These are phyloP conservation scores for Trichosurus vulpecula DNA, from an alignment of 2,797 vertebrate genomes.

Conservation along the genomic window DNA sequence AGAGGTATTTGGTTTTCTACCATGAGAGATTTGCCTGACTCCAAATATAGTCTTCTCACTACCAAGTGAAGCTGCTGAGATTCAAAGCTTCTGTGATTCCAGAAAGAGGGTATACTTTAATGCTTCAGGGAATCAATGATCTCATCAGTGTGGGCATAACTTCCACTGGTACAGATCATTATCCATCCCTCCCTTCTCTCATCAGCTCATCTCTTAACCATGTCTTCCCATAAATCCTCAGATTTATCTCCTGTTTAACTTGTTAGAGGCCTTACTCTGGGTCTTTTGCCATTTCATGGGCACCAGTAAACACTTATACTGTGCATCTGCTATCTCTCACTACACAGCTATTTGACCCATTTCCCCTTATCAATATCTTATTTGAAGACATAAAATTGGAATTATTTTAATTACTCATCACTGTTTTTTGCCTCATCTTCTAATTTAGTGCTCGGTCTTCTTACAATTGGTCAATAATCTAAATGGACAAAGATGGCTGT, in stretches of 20 bases:
- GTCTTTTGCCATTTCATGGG: background rate
- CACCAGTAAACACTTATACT: background rate
- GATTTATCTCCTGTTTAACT: background rate
- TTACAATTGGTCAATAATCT: background rate
- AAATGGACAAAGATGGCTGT: background rate
- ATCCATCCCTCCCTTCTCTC: background rate
- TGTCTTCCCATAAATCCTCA: background rate
- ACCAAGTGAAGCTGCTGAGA: background rate
- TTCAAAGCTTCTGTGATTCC: background rate
- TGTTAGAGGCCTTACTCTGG: background rate
- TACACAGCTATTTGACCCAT: background rate
- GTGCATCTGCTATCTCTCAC: background rate
- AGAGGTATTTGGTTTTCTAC: background rate
- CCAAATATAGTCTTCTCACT: background rate
- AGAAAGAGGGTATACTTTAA: background rate
- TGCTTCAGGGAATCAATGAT: background rate
- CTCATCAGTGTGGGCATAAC: background rate
- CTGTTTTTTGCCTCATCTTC: background rate
- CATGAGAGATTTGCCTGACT: background rate
- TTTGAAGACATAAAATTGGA: background rate
- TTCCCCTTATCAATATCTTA: background rate
- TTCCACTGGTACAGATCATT: background rate
- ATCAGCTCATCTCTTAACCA: background rate
- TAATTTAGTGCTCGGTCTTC: background rate
- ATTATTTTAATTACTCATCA: background rate